Conservation (phyloP, 2,888 invertebrate genomes). For the Acheta domesticus region DNA sequence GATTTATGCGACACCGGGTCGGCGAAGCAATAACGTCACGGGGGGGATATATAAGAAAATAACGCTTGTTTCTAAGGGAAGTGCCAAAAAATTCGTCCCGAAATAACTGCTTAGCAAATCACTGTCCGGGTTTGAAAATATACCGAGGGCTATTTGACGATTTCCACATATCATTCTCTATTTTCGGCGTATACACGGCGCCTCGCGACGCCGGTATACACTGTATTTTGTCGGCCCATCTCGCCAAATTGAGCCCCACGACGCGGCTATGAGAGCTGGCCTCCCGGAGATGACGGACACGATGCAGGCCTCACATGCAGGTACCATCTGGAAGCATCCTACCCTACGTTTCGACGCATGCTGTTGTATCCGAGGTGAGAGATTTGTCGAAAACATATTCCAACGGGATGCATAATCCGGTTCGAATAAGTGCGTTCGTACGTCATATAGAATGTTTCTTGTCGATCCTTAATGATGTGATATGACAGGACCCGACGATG, state of each 20-base stretch:
- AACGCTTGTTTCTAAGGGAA: slow-evolving; percentile 18
- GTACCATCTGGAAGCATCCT: too few relatives aligned
- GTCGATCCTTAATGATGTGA: too few relatives aligned
- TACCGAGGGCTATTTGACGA: slow-evolving; percentile 11
- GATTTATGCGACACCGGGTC: neutral
- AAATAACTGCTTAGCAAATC: slow-evolving; percentile 18
- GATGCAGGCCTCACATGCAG: too few relatives aligned
- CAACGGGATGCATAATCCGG: too few relatives aligned
- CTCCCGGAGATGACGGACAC: too few relatives aligned
- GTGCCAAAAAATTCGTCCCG: neutral
- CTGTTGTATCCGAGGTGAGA: too few relatives aligned
- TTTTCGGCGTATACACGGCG: neutral
- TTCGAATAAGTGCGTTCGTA: too few relatives aligned
- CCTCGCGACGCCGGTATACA: neutral
- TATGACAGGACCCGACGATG: too few relatives aligned
- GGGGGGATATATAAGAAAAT: slow-evolving; percentile 18
- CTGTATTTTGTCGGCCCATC: neutral
- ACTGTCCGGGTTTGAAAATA: neutral
- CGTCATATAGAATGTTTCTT: too few relatives aligned
- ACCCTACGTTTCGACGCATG: too few relatives aligned
- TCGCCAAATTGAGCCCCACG: neutral
- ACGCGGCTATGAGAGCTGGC: too few relatives aligned
- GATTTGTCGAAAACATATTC: too few relatives aligned
- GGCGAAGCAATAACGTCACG: neutral
- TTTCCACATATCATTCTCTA: slow-evolving; percentile 18